phyloP scores from a whole-genome alignment of 2,113 vertebrate species.

The Prinia subflava region DNA sequence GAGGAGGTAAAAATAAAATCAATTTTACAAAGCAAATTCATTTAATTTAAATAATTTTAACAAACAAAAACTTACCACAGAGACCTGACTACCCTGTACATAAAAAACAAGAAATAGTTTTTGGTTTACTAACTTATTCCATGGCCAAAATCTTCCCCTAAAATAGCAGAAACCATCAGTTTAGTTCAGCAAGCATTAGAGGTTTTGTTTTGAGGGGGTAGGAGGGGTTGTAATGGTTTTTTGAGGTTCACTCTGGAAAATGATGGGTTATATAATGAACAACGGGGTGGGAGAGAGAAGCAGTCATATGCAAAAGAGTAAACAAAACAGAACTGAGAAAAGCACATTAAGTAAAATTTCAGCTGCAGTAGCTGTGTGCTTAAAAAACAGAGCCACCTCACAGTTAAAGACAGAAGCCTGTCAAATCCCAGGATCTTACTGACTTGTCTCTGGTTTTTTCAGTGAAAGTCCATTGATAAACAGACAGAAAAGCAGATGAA shows the following conservation, averaged over 20 bases:
- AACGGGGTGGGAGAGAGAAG: neutral
- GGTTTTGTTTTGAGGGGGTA: neutral
- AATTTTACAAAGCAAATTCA: neutral
- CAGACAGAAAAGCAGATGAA: slow-evolving; percentile 31
- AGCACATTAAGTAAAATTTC: neutral
- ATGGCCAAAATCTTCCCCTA: neutral
- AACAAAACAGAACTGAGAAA: neutral
- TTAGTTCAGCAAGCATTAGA: neutral
- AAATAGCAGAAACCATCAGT: neutral
- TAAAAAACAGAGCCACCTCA: neutral
- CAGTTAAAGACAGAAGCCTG: neutral
- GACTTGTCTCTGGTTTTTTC: neutral
- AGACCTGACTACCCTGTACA: neutral
- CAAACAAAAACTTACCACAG: neutral
- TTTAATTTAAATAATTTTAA: neutral
- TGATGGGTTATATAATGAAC: neutral
- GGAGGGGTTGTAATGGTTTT: neutral
- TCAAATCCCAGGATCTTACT: neutral
- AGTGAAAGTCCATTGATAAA: slow-evolving; percentile 17
- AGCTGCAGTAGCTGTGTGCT: neutral
- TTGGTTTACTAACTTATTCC: neutral
- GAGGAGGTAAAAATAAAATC: neutral
- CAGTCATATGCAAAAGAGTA: neutral
- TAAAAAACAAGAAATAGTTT: neutral
- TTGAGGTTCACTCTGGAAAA: neutral